A percentile compares a stretch with the other conserved stretches of the same genome.
Conservation (phyloP, 2,113 vertebrate genomes). For the Ovibos moschatus region DNA sequence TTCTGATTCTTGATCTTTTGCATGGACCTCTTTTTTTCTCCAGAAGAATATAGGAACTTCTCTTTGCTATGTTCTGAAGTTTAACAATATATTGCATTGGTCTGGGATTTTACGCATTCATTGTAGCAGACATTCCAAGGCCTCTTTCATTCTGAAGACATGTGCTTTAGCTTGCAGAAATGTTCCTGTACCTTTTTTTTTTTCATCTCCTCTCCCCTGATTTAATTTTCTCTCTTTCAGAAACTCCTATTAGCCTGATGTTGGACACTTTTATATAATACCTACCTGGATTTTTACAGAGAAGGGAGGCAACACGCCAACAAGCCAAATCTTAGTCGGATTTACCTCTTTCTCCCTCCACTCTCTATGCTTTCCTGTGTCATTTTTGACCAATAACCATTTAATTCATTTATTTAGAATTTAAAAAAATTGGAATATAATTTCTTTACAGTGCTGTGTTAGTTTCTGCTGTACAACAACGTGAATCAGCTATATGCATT, state of each 20-base stretch:
- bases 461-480: neutral
- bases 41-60: neutral
- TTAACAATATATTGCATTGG: neutral
- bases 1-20: neutral
- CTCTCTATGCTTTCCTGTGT: neutral
- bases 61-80: neutral
- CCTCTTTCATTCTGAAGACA: neutral
- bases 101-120: neutral
- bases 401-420: neutral
- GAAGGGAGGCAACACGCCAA: neutral
- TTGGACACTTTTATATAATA: neutral
- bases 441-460: neutral
- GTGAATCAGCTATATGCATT: neutral
- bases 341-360: neutral
- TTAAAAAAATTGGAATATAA: neutral
- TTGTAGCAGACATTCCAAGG: neutral
- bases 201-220: neutral
- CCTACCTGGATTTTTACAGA: neutral
- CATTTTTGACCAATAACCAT: neutral
- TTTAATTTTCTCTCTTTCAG: neutral
- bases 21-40: neutral
- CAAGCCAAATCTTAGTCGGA: neutral
- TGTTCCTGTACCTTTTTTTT: neutral
- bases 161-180: neutral
- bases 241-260: neutral